Percentiles rank a stretch among this genome's conserved stretches.
phyloP scores from a whole-genome alignment of 2,888 invertebrate genomes.

The Drosophila hamatofila region DNA sequence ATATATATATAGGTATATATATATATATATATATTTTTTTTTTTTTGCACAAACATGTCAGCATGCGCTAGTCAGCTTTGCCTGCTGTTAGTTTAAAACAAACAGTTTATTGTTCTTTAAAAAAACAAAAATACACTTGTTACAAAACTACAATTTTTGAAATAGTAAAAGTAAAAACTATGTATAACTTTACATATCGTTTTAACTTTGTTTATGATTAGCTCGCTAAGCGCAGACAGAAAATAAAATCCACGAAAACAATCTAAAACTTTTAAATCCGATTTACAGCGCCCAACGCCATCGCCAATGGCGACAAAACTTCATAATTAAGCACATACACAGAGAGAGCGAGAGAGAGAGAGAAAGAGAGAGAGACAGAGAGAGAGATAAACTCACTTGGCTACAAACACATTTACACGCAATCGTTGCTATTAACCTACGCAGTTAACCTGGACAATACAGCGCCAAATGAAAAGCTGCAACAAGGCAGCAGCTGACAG shows the following conservation, averaged over 20 bases:
- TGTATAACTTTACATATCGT: conserved; percentile 9
- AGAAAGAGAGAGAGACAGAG: no score
- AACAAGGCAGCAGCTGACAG: conserved; percentile 33
- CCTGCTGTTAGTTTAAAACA: no score
- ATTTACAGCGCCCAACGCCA: conserved; percentile 31
- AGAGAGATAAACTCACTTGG: background rate
- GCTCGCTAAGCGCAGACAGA: conserved; percentile 3
- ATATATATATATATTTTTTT: no score
- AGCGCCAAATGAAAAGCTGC: conserved; percentile 40
- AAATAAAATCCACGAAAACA: conserved; percentile 28
- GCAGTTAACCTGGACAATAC: conserved; percentile 48
- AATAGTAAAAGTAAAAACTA: conserved; percentile 1
- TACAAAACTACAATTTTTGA: background rate
- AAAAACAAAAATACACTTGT: background rate
- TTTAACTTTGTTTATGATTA: conserved; percentile 18
- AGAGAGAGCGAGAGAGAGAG: no score
- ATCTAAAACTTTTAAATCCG: conserved; percentile 42
- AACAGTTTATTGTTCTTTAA: background rate
- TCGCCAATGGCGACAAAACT: conserved; percentile 43
- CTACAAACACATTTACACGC: conserved; percentile 31
- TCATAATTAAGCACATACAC: conserved; percentile 36
- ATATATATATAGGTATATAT: no score
- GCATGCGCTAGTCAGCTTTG: no score
- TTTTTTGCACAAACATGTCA: no score
- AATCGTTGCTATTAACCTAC: conserved; percentile 49